phyloP scores from a whole-genome alignment of 1,140 invertebrate species.

The Colletes gigas region DNA sequence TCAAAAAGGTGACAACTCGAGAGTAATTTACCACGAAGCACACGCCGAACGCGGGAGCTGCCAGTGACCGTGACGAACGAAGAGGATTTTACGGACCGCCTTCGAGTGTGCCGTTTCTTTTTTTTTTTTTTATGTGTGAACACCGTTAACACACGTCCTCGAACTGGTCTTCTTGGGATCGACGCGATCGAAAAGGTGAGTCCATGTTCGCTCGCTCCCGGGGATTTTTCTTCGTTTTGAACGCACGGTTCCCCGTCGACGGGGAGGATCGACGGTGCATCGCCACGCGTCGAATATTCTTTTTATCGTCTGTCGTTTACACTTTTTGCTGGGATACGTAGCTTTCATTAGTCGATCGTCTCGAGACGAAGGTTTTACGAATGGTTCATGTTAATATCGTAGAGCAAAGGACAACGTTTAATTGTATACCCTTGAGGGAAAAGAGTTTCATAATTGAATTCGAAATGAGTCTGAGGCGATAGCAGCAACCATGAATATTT shows the following conservation, averaged over 20 bases:
- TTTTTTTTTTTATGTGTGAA: constrained; percentile 59
- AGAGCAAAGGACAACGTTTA: too few species aligned
- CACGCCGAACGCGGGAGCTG: constrained; percentile 30
- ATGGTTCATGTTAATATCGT: too few species aligned
- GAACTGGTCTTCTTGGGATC: constrained; percentile 53
- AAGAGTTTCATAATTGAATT: too few species aligned
- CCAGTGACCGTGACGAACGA: constrained; percentile 57
- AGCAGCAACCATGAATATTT: background rate
- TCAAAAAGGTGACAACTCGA: constrained; percentile 16
- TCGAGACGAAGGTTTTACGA: too few species aligned
- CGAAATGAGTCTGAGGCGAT: too few species aligned
- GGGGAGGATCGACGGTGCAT: too few species aligned
- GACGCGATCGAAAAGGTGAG: constrained; percentile 62
- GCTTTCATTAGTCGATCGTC: too few species aligned
- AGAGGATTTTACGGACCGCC: constrained; percentile 48
- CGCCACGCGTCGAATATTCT: background rate
- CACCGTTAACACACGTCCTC: constrained; percentile 56
- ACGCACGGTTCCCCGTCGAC: too few species aligned
- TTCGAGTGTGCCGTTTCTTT: constrained; percentile 58
- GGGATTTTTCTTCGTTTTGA: background rate
- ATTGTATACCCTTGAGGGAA: too few species aligned
- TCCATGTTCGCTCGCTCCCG: constrained; percentile 12
- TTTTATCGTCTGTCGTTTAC: background rate
- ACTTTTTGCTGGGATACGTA: too few species aligned
- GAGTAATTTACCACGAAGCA: constrained; percentile 1